phyloP scores from a whole-genome alignment of 2,797 vertebrate species.

The Gorsachius magnificus region DNA sequence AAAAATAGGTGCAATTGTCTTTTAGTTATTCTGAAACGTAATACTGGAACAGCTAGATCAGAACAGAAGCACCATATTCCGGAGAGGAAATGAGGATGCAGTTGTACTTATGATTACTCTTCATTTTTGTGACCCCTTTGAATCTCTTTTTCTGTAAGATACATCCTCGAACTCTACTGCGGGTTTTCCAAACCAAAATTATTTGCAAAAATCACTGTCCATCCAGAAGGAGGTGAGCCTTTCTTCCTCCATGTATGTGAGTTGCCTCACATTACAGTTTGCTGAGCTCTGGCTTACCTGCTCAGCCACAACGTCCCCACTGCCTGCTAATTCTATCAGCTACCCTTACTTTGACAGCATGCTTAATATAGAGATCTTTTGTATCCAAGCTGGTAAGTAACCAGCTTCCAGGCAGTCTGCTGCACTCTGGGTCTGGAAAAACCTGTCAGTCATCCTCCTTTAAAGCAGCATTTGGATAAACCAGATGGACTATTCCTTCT shows the following conservation, averaged over 20 bases:
- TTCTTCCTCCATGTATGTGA: neutral
- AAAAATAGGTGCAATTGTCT: conserved; percentile 1
- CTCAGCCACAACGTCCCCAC: neutral
- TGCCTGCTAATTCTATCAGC: neutral
- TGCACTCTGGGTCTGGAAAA: neutral
- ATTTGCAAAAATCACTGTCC: neutral
- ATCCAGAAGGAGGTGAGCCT: neutral
- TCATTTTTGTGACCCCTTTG: neutral
- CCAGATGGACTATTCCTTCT: conserved; percentile 48
- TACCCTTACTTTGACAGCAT: neutral
- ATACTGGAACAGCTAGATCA: neutral
- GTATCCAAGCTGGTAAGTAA: neutral
- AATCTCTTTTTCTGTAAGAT: neutral
- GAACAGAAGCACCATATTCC: neutral
- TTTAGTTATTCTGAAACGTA: conserved; percentile 27
- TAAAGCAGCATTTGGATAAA: conserved; percentile 47
- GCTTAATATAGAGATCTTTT: neutral
- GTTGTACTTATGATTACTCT: neutral
- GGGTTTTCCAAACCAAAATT: neutral
- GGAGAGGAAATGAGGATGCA: neutral
- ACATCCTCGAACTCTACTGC: neutral
- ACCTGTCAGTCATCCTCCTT: conserved; percentile 4
- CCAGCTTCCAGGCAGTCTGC: conserved; percentile 5
- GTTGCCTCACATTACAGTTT: neutral
- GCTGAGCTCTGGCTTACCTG: neutral